A percentile compares a stretch with the other conserved stretches of the same genome.
Conservation (phyloP, 2,797 vertebrate species). For the Tokudaia muenninki region DNA sequence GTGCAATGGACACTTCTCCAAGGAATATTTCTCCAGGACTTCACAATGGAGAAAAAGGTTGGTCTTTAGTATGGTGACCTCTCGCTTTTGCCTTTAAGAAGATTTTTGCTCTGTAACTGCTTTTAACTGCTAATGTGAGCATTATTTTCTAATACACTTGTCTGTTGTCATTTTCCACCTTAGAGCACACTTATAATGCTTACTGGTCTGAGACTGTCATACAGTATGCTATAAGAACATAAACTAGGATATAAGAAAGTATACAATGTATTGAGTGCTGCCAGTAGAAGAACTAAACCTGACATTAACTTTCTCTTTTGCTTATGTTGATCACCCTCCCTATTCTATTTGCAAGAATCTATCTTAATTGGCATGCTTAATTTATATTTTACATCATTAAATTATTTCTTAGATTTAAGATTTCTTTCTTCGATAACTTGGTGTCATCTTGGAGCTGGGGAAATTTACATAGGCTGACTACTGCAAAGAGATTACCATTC, state of each 20-base stretch:
- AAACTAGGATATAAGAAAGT: neutral
- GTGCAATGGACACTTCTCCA: slow-evolving; percentile 94
- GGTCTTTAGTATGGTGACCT: slow-evolving; percentile 36
- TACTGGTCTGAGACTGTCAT: slow-evolving; percentile 11
- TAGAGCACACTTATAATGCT: slow-evolving; percentile 5
- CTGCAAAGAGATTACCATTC: neutral
- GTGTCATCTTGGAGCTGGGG: neutral
- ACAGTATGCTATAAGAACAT: slow-evolving; percentile 1
- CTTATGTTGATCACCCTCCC: neutral
- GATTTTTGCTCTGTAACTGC: neutral
- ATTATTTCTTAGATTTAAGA: slow-evolving; percentile 15
- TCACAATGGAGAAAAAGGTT: slow-evolving; percentile 97
- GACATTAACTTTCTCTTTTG: slow-evolving; percentile 14
- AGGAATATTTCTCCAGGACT: slow-evolving; percentile 95
- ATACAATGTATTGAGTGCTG: neutral
- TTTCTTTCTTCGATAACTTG: slow-evolving; percentile 45
- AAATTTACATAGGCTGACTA: slow-evolving; percentile 11
- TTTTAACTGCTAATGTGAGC: slow-evolving; percentile 48
- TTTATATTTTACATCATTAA: slow-evolving; percentile 51
- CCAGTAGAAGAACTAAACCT: slow-evolving; percentile 13
- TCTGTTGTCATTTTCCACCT: neutral
- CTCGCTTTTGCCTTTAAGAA: neutral
- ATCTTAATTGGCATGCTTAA: neutral
- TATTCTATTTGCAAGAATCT: slow-evolving; percentile 18
- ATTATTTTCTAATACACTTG: neutral